Base-by-base conservation (phyloP, 2,797 vertebrate genomes). In the Amphiprion clarkii region DNA sequence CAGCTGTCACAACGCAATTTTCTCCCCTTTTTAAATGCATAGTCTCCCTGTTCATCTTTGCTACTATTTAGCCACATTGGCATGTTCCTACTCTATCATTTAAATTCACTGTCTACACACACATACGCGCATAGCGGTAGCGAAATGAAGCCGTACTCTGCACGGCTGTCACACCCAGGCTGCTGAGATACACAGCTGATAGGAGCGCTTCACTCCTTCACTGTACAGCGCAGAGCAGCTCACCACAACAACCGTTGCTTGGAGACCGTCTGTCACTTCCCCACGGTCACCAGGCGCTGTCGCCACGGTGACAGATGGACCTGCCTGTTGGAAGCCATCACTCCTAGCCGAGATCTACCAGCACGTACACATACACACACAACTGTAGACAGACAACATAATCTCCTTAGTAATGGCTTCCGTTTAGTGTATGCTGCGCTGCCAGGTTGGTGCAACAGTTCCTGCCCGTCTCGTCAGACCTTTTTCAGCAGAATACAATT, bases 221-320 rank as follows among this genome's bases (percentile, higher is more conserved):
- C 65, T 53, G 54, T 74, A 78, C 79, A 54, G 65, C 52, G 25
- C 27, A 65, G 66, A 75, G 36, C 68, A 44, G 66, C 65, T 79
- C 81, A 44, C 65, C 67, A 83, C 79, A 62, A 84, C 82, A 85
- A 83, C 78, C 14, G 89, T 92, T 94, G 91, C 91, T 74, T 79
- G 79, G 90, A 93, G 88, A 94, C 92, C n/a, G 84, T 89, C 89
- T 92, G 88, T 90, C 87, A 80, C 78, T 77, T 82, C 88, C 88
- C 82, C 78, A 72, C 21, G 65, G 74, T 78, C 88, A 88, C 76
- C 83, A 75, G 76, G 85, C 84, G 71, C 88, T 67, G 83, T 90
- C 85, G 73, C 89, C 79, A 87, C 77, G 40, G 87, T 88, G 90
- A 94, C 94, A 95, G 93, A 95, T 95, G 94, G 94, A 83, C 80